Base-by-base conservation (phyloP, 2,113 vertebrate species). In the Vombatus ursinus region DNA sequence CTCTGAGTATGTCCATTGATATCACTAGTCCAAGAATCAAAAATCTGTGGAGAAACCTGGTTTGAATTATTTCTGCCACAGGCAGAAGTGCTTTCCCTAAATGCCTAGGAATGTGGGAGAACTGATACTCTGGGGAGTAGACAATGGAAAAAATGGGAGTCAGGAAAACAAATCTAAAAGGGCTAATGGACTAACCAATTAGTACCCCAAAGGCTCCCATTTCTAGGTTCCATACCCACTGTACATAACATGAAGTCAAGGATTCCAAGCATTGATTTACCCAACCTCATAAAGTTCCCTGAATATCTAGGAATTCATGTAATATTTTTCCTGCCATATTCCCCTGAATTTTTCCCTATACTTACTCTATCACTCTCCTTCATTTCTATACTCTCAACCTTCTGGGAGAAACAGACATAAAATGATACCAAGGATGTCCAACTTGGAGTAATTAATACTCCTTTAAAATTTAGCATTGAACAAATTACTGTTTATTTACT, bases 331-430 rank as follows among this genome's bases (percentile, higher is more conserved):
- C 61, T 94, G 37, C 14, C 6, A 19, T 44, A 68, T 44, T 44
- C 37, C 8, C 28, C 91, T 92, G 6, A 19, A 25, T 95, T 11
- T 91, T 7, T 4, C 52, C 51, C 14, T 31, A 23, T 48, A 9
- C 91, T 26, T 92, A 93, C 44, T 57, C 93, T 10, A 94, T 48
- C 51, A 93, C 50, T 28, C 77, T 90, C 52, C n/a, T 52, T 48
- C 94, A 52, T 89, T 84, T 84, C 96, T 90, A 94, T 1, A 44
- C 28, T 77, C 61, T 96, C 84, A 94, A 84, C 31, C 92, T 84
- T 90, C 90, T 77, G 37, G 37, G 14, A n/a, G 37, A n/a, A 37
- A 37, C 57, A 77, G 37, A n/a, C 37, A 84, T 84, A 84, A n/a
- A 90, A 52, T 53, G 54, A 94, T 77, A 90, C 44, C 14, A 51